Percentiles rank a stretch among this genome's conserved stretches.
These are phyloP conservation scores for Xyrichtys novacula DNA, from an alignment of 2,797 vertebrate species.

Conservation along the genomic window DNA sequence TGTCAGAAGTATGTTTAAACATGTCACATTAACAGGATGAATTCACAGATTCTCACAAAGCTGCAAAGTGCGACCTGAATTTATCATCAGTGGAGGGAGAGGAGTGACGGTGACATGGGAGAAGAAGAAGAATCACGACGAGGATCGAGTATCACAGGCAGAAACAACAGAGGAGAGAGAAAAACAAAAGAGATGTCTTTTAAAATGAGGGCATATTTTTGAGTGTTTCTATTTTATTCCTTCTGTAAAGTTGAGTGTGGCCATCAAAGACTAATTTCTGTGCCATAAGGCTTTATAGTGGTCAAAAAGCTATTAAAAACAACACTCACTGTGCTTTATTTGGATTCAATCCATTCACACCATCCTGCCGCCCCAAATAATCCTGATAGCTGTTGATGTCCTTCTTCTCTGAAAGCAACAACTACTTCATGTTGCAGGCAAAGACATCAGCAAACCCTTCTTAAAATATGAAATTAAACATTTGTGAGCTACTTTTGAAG, in stretches of 20 bases:
- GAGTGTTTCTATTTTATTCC: neutral
- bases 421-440: too few relatives aligned
- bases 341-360: too few relatives aligned
- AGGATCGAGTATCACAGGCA: neutral
- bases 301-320: too few relatives aligned
- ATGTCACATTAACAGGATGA: constrained; percentile 28
- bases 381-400: too few relatives aligned
- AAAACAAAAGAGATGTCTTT: neutral
- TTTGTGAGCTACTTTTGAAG: too few relatives aligned
- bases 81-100: neutral
- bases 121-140: neutral
- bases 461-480: too few relatives aligned
- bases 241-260: neutral
- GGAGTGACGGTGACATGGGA: neutral
- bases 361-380: too few relatives aligned
- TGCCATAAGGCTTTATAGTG: too few relatives aligned
- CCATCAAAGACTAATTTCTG: neutral
- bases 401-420: too few relatives aligned
- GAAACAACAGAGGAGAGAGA: neutral
- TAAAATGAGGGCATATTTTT: neutral
- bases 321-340: too few relatives aligned
- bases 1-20: constrained; percentile 21
- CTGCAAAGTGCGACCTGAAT: constrained; percentile 8
- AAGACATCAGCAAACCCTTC: too few relatives aligned
- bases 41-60: constrained; percentile 24